Evolutionary conservation across 2,113 vertebrate genomes (phyloP), one percentile per base, ranked within the genome.

Genomic region (Oncorhynchus kisutch): DNA sequence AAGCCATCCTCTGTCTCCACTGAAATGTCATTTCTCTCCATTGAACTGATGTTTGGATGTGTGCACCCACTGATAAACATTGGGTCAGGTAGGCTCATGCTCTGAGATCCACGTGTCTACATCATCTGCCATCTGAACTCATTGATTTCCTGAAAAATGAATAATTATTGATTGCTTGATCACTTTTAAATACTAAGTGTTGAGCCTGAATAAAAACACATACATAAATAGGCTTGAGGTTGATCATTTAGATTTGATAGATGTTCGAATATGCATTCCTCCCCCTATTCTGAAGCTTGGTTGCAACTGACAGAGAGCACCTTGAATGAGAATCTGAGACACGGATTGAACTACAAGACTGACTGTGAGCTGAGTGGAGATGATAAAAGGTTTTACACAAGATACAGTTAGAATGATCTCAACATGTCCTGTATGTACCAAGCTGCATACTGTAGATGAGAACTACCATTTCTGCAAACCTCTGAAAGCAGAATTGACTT

Each of bases 281-380:
- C 49, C 49, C 14, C 49, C 9, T 12, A 51, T 13, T 51, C 49
- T 51, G 49, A 51, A 51, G 49, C 3, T 51, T n/a, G 81, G 87
- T 86, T 89, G 89, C 85, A 85, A 87, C 81, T 82, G 1, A 81
- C 60, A 82, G 83, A 90, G 86, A 90, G 90, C 87, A 90, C 88
- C 88, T 83, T 86, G 75, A 78, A 84, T 81, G 82, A 85, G 86
- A 84, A 80, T 78, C 27, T 73, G 67, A 82, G 81, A 81, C 76
- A 75, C 79, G 29, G 71, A 66, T 75, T 29, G 72, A 82, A 66
- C 79, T 74, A 57, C 82, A 60, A 81, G 71, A 74, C 79, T 59
- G 79, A 80, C 45, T 8, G 59, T 12, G 73, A 84, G 81, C 75
- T 54, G 22, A 20, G 25, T 25, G 71, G 79, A 81, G 73, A 5